Conservation (phyloP, 2,797 vertebrate species). For the Pangasius krempfi region DNA sequence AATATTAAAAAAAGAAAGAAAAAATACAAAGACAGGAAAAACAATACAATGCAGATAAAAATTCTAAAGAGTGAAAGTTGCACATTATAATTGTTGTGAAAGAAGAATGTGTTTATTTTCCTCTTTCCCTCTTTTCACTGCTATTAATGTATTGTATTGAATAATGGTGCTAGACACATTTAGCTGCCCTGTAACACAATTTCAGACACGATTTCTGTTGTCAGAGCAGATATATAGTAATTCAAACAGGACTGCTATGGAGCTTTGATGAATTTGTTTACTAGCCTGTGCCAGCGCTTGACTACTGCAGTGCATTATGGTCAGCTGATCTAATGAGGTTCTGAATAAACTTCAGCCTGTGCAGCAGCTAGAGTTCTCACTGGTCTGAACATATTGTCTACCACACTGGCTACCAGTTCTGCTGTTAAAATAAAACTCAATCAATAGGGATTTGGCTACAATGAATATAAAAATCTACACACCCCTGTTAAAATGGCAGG, state of each 20-base stretch:
- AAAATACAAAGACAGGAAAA: not conserved
- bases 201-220: not conserved
- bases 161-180: not conserved
- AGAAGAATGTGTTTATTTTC: not conserved
- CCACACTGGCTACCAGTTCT: not conserved
- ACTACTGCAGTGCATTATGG: not conserved
- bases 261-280: not conserved
- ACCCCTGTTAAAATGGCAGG: no score
- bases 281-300: not conserved
- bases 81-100: not conserved
- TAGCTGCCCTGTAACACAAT: not conserved
- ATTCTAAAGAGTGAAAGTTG: not conserved
- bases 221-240: not conserved
- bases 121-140: not conserved
- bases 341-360: not conserved
- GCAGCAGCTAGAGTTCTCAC: not conserved
- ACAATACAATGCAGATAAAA: not conserved
- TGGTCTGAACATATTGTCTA: not conserved
- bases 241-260: not conserved
- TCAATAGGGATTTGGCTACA: not conserved
- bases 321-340: constrained; percentile 1
- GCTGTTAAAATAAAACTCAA: not conserved
- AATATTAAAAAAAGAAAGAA: not conserved
- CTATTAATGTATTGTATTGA: not conserved
- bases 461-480: no score